Percentiles rank a stretch among this genome's conserved stretches.
phyloP scores from a whole-genome alignment of 2,113 vertebrate species.

The Willisornis vidua region DNA sequence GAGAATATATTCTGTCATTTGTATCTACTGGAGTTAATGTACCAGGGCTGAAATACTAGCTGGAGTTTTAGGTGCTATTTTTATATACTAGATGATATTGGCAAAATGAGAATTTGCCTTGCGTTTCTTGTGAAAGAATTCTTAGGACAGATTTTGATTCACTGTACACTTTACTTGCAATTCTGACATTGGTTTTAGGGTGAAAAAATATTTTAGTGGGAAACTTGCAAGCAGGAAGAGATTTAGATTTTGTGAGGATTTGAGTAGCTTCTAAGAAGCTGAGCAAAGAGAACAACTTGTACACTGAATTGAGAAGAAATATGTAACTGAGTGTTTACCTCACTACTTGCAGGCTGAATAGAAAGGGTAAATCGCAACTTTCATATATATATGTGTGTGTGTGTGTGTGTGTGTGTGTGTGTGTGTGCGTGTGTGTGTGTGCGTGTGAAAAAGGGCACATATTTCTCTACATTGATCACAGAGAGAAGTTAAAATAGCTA shows the following conservation, averaged over 20 bases:
- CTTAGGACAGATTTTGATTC: neutral
- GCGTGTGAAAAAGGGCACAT: neutral
- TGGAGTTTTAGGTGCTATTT: neutral
- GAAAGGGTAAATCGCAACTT: neutral
- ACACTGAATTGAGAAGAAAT: neutral
- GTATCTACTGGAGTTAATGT: neutral
- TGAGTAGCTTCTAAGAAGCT: neutral
- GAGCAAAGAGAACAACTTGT: neutral
- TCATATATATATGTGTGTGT: too few species aligned
- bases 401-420: too few species aligned
- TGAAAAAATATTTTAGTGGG: neutral
- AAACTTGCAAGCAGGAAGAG: neutral
- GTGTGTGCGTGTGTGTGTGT: too few species aligned
- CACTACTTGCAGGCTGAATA: neutral
- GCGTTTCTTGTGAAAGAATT: neutral
- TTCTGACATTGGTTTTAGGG: neutral
- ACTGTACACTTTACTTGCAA: neutral
- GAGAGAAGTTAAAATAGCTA: neutral
- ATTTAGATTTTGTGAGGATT: neutral
- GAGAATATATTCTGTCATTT: neutral
- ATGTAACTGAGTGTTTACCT: neutral
- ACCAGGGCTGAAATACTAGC: neutral
- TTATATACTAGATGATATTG: neutral
- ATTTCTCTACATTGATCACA: neutral
- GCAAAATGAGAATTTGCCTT: neutral